Evolutionary conservation across 2,888 invertebrate species (phyloP).

Genomic region (Podotricha telesiphe): DNA sequence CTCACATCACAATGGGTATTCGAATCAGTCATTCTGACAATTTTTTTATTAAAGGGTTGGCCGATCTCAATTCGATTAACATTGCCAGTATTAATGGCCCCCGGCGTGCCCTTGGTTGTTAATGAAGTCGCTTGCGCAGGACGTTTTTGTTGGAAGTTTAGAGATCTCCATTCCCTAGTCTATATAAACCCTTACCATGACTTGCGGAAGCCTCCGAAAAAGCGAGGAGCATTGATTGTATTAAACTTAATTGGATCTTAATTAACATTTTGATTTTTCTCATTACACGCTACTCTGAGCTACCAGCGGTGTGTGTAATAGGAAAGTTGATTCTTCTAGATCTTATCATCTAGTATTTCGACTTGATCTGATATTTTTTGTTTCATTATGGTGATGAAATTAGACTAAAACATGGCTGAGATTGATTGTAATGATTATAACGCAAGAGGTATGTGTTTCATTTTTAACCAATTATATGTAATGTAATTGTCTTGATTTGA

Average conservation of each 20-base stretch:
- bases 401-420: slow-evolving; percentile 58
- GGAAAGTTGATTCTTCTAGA: slow-evolving; percentile 73
- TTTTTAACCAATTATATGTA: slow-evolving; percentile 40
- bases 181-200: slow-evolving; percentile 69
- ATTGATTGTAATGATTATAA: slow-evolving; percentile 50
- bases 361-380: slow-evolving; percentile 60
- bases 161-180: slow-evolving; percentile 60
- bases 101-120: slow-evolving; percentile 41
- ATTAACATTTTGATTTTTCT: slow-evolving; percentile 82
- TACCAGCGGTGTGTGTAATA: slow-evolving; percentile 75
- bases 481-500: slow-evolving; percentile 38
- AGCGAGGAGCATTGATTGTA: slow-evolving; percentile 82
- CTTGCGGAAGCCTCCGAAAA: slow-evolving; percentile 78
- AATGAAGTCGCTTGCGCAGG: slow-evolving; percentile 46
- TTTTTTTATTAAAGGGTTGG: slow-evolving; percentile 82
- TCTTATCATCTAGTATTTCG: slow-evolving; percentile 73
- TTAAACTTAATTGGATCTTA: slow-evolving; percentile 83
- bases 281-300: slow-evolving; percentile 81
- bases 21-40: slow-evolving; percentile 74
- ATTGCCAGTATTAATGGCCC: slow-evolving; percentile 61
- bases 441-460: slow-evolving; percentile 43
- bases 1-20: slow-evolving; percentile 79
- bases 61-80: slow-evolving; percentile 81
- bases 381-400: slow-evolving; percentile 62
- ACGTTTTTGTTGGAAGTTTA: slow-evolving; percentile 57